Evolutionary conservation across 2,888 invertebrate species (phyloP), one percentile per base, ranked within the genome.

Genomic region (Drosophila picticornis): DNA sequence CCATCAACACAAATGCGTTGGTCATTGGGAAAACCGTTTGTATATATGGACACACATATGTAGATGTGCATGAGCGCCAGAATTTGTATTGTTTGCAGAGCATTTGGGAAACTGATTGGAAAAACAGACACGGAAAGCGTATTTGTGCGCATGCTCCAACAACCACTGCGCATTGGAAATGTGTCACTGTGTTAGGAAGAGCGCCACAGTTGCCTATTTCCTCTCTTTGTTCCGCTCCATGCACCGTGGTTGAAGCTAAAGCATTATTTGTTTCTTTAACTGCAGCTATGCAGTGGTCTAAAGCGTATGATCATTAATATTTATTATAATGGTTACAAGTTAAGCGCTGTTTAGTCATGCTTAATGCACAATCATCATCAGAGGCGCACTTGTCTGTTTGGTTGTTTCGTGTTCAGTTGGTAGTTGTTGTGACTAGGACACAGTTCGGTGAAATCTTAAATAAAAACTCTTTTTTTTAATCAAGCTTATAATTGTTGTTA

Each of bases 131-230:
- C 36, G 46, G 62, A 64, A 34, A 55, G 31, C 27, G 29, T 31
- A 25, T 60, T 61, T 48, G 61, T 74, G 89, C 89, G 85, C 85
- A 89, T 81, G 89, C 82, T 50, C 74, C 72, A 72, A 61, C 56
- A 71, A 80, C 62, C 70, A 72, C 61, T 89, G 85, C 82, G 89
- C 89, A 72, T 73, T 81, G 89, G 89, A 86, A 86, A 82, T 86
- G 73, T 88, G 84, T 85, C 89, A 85, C 82, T 85, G 82, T 85
- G 87, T 68, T 88, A 77, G 65, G 67, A 70, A 80, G 81, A 79
- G 68, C 76, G 60, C 60, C 56, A 32, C 57, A 53, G 52, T 51
- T 43, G 60, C 60, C 59, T 60, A 51, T 75, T 83, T 50, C 53
- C 57, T 77, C 76, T 64, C 79, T 60, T 68, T 80, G 72, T 55